Evolutionary conservation across 2,797 vertebrate genomes (phyloP), one percentile per base, ranked within the genome.

Genomic region (Siniperca obscura): DNA sequence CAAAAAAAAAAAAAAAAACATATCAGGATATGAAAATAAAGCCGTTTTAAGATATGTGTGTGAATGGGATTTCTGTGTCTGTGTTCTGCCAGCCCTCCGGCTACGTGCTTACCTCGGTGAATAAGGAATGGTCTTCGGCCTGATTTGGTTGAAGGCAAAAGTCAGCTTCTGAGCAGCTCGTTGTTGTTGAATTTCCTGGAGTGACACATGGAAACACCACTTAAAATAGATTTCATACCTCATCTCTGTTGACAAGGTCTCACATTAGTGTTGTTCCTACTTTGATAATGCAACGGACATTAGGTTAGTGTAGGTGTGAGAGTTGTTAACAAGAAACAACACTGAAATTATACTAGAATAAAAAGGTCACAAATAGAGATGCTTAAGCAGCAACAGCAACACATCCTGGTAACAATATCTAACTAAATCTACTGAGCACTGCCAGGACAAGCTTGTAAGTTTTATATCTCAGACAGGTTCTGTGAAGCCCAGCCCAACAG

Each of bases 81-180:
- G 9, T 5, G 19, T 55, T 34, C 34, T 44, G 52, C 44, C 0
- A 25, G 6, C 2, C 7, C 25, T 48, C 11, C 12, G 52, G 21
- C 5, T 30, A 0, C n/a, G 48, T 0, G 9, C 57, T 83, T 87
- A 99, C 98, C 98, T 97, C n/a, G 98, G 98, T 65, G 98, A 99
- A 86, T 99, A 99, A 0, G 98, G 98, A 91, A 99, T 98, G 0
- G 98, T 98, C 94, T 99, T 99, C 34, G 98, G 98, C 89, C 98
- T 96, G 95, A 98, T 96, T 91, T 99, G 97, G 93, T 99, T 99
- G 92, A 99, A 99, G 83, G 98, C 98, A 93, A 98, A 98, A 1
- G 98, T 99, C 90, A 99, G 97, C 74, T 99, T 99, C 93, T 99
- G 98, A 70, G 98, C 97, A 73, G 98, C 98, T 94, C 98, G 96